These are phyloP conservation scores for Neelides folsomi DNA, from an alignment of 2,888 invertebrate species.

Conservation along the genomic window DNA sequence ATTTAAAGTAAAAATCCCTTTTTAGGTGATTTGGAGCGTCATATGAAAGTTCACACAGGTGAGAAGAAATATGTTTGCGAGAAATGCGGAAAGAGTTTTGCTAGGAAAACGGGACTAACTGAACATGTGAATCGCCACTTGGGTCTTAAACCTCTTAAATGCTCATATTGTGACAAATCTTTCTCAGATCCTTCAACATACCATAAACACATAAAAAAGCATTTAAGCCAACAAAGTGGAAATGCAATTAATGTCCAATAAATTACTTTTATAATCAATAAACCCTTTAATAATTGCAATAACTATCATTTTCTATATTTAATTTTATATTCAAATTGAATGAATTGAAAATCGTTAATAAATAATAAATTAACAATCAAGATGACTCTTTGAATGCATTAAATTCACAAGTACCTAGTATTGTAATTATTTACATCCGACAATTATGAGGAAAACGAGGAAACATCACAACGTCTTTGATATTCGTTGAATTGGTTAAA, in stretches of 20 bases:
- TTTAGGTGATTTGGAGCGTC: slow-evolving; percentile 14
- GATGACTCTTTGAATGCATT: too few species aligned
- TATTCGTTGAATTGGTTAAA: slow-evolving; percentile 66
- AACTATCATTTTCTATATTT: too few species aligned
- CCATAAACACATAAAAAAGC: slow-evolving; percentile 6
- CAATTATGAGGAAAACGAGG: slow-evolving; percentile 88
- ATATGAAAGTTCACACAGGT: slow-evolving; percentile 10
- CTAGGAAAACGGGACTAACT: slow-evolving; percentile 7
- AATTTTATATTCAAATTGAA: too few species aligned
- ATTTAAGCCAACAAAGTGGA: background rate
- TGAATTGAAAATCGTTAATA: too few species aligned
- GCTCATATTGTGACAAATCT: slow-evolving; percentile 5
- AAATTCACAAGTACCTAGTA: background rate
- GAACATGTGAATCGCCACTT: slow-evolving; percentile 12
- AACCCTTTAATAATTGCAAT: too few species aligned
- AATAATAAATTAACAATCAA: too few species aligned
- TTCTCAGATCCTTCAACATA: slow-evolving; percentile 4
- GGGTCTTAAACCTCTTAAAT: slow-evolving; percentile 6
- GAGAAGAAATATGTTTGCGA: slow-evolving; percentile 10
- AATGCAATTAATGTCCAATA: background rate
- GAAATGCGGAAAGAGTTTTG: slow-evolving; percentile 14
- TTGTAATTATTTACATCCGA: slow-evolving; percentile 35
- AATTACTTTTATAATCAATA: too few species aligned
- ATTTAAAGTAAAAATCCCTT: too few species aligned
- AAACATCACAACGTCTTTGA: slow-evolving; percentile 87